Evolutionary conservation across 2,888 invertebrate species (phyloP).

Genomic region (Trileptium ribeirensis): DNA sequence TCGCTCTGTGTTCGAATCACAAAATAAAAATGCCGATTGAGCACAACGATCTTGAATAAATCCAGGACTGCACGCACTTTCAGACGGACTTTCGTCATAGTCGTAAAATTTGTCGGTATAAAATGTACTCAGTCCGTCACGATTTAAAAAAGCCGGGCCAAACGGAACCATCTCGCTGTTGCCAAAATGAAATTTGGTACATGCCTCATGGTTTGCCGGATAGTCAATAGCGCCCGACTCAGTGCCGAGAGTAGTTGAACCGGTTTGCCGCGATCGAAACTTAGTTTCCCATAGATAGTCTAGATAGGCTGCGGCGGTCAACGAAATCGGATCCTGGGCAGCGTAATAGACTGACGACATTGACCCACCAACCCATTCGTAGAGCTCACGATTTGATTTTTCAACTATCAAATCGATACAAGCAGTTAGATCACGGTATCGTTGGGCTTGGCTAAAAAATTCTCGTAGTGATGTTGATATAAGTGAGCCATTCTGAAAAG

Average conservation of each 20-base stretch:
- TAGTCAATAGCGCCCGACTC: not conserved
- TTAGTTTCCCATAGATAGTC: constrained; percentile 20
- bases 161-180: constrained; percentile 7
- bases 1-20: not conserved
- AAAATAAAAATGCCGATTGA: constrained; percentile 1
- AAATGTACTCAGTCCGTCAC: constrained; percentile 11
- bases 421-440: constrained; percentile 16
- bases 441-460: not conserved
- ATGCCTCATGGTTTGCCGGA: constrained; percentile 15
- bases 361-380: constrained; percentile 26
- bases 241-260: too few relatives aligned
- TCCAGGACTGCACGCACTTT: not conserved
- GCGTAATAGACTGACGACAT: constrained; percentile 24
- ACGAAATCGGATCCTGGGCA: constrained; percentile 19
- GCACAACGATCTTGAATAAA: not conserved
- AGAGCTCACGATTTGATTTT: constrained; percentile 6
- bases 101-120: constrained; percentile 1
- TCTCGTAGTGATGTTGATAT: not conserved
- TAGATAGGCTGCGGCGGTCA: not conserved
- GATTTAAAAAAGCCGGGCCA: not conserved
- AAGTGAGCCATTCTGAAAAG: not conserved
- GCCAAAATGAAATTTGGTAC: constrained; percentile 19
- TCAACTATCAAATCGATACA: constrained; percentile 23
- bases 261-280: not conserved
- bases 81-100: not conserved